A percentile compares a stretch with the other conserved stretches of the same genome.
phyloP scores from a whole-genome alignment of 2,797 vertebrate species.

The Taeniopygia guttata region DNA sequence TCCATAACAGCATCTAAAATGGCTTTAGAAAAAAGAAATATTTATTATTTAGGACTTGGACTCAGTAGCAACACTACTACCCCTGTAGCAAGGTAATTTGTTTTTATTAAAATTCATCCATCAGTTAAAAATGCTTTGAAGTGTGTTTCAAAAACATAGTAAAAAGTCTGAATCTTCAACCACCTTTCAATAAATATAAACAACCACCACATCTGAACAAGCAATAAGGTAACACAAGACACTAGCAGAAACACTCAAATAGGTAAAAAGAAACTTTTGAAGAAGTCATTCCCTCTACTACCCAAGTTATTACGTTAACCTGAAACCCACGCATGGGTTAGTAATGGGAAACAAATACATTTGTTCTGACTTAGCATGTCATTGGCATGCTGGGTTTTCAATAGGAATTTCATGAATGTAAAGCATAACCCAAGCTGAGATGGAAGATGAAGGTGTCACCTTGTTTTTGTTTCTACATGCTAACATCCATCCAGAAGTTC shows the following conservation, averaged over 20 bases:
- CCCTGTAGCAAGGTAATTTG: neutral
- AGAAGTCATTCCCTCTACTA: neutral
- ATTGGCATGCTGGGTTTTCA: neutral
- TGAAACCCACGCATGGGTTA: neutral
- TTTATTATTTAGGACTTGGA: neutral
- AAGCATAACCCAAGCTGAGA: neutral
- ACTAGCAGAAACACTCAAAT: neutral
- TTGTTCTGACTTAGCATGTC: neutral
- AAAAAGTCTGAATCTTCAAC: neutral
- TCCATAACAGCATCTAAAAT: neutral
- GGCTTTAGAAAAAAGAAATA: neutral
- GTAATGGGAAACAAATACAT: neutral
- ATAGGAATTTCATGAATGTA: neutral
- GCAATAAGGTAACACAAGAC: neutral
- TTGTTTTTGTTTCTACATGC: neutral
- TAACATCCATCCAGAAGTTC: neutral
- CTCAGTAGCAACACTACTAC: neutral
- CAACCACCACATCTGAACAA: neutral
- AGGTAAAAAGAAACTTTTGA: neutral
- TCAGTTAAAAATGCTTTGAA: conserved; percentile 29
- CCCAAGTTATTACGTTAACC: neutral
- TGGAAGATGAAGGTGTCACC: neutral
- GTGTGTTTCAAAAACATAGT: conserved; percentile 1
- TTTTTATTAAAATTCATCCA: neutral
- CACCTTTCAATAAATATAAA: neutral